Conservation (phyloP, 2,888 invertebrate genomes). For the Diloba caeruleocephala region DNA sequence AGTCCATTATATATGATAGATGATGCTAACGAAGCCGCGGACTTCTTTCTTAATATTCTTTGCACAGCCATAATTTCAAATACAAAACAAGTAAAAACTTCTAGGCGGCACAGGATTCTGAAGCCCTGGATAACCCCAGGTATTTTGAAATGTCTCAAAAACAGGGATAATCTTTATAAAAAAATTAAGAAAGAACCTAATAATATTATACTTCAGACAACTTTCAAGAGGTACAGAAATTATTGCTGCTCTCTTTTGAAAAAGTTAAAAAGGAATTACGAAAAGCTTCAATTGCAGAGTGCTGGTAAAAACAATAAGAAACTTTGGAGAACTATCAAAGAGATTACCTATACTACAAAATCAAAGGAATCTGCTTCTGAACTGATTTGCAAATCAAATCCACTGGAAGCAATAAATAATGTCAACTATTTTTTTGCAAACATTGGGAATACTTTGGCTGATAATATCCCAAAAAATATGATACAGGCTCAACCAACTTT, state of each 20-base stretch:
- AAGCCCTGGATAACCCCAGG: neutral
- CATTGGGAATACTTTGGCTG: neutral
- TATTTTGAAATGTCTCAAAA: too few relatives aligned
- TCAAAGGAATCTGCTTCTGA: neutral
- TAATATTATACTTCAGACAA: neutral
- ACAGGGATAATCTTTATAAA: slow-evolving; percentile 6
- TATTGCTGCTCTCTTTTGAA: neutral
- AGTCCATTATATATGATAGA: slow-evolving; percentile 1
- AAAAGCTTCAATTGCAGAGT: slow-evolving; percentile 1
- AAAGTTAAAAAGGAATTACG: slow-evolving; percentile 1
- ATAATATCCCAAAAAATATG: neutral
- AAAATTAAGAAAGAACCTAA: slow-evolving; percentile 7
- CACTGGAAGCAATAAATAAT: too few relatives aligned
- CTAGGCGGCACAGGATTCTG: slow-evolving; percentile 1
- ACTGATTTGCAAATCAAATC: neutral
- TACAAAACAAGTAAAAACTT: slow-evolving; percentile 1
- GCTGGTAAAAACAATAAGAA: neutral
- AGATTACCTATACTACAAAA: neutral
- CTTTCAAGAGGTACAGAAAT: slow-evolving; percentile 8
- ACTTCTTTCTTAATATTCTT: neutral
- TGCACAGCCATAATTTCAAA: neutral
- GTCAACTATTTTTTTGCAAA: too few relatives aligned
- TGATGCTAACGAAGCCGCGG: slow-evolving; percentile 5
- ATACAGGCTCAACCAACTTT: neutral
- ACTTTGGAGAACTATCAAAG: slow-evolving; percentile 2